A percentile compares a stretch with the other conserved stretches of the same genome.
phyloP scores from a whole-genome alignment of 2,888 invertebrate species.

The Lycaena phlaeas region DNA sequence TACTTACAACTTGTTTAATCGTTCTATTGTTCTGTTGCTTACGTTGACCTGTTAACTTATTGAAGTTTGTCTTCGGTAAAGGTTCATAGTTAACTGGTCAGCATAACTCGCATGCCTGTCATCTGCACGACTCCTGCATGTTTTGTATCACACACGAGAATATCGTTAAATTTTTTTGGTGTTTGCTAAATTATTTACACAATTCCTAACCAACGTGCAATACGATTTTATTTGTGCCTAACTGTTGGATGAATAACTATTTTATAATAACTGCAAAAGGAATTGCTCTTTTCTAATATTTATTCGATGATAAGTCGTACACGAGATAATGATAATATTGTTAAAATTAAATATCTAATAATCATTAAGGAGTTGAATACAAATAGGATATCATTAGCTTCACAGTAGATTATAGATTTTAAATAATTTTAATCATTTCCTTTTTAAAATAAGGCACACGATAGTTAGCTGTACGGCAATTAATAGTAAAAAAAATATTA shows the following conservation, averaged over 20 bases:
- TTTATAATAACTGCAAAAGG: not conserved
- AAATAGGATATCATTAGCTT: constrained; percentile 2
- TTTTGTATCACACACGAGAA: constrained; percentile 22
- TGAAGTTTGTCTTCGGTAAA: constrained; percentile 22
- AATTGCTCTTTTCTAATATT: constrained; percentile 3
- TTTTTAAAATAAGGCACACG: constrained; percentile 4
- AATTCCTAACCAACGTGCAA: constrained; percentile 14
- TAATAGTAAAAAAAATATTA: not conserved
- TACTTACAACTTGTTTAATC: constrained; percentile 45
- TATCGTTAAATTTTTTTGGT: constrained; percentile 11
- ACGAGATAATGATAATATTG: not conserved
- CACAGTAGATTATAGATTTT: not conserved
- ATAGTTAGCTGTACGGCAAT: not conserved
- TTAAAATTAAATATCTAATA: not conserved
- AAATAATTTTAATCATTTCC: not conserved
- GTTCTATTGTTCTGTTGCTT: constrained; percentile 31
- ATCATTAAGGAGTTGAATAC: not conserved
- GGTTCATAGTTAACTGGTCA: constrained; percentile 14
- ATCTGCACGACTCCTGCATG: constrained; percentile 49
- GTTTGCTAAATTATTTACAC: constrained; percentile 8
- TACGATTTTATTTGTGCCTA: constrained; percentile 10
- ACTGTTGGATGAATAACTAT: not conserved
- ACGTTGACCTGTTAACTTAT: constrained; percentile 40
- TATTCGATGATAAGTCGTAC: constrained; percentile 1
- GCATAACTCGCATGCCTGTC: constrained; percentile 34